Evolutionary conservation across 2,113 vertebrate genomes (phyloP).

Genomic region (Hippocampus comes): DNA sequence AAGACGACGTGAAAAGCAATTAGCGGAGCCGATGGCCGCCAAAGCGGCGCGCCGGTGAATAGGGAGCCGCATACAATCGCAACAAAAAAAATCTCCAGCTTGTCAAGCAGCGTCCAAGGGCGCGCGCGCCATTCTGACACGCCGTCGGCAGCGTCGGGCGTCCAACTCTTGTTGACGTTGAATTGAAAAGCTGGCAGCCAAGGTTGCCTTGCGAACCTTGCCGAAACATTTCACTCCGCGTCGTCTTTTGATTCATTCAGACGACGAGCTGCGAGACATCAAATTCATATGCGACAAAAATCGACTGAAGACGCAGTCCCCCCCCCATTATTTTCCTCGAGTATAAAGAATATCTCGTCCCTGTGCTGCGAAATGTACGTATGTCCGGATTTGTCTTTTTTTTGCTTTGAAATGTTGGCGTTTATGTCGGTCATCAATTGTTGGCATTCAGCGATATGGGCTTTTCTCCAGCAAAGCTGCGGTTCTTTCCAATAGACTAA

Average conservation of each 20-base stretch:
- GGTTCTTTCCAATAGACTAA: no score
- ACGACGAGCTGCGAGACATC: background rate
- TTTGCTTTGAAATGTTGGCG: no score
- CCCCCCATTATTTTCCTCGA: no score
- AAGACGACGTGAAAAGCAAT: background rate
- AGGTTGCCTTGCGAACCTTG: background rate
- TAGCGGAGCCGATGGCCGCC: background rate
- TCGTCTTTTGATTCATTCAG: background rate
- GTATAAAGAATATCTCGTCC: no score
- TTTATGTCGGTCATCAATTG: no score
- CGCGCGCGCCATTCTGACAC: constrained; percentile 48
- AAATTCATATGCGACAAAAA: background rate
- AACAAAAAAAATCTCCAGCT: constrained; percentile 51
- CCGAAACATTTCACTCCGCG: background rate
- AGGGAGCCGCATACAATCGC: constrained; percentile 57
- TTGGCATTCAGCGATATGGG: no score
- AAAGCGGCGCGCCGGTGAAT: constrained; percentile 31
- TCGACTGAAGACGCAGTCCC: background rate
- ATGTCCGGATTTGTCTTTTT: no score
- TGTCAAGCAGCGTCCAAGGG: constrained; percentile 75
- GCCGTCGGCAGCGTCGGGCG: constrained; percentile 12
- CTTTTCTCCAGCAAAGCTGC: no score
- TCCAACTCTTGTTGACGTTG: background rate
- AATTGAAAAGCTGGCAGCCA: constrained; percentile 8
- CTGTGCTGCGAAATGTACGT: no score